Evolutionary conservation across 2,797 vertebrate species (phyloP).

Genomic region (Dipus sagitta): DNA sequence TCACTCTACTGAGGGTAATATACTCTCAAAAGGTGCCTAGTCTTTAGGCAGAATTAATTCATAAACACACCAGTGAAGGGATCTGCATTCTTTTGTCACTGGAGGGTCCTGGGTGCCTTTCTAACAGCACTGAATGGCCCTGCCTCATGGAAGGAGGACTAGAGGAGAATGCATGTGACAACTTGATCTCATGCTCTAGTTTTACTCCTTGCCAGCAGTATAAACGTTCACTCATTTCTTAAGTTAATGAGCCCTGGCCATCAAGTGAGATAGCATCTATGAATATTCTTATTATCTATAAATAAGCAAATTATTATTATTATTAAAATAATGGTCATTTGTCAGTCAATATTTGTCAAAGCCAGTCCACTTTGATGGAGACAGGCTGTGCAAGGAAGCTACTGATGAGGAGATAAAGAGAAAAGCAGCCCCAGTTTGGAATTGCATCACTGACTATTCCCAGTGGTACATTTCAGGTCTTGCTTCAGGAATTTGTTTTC

Average conservation of each 20-base stretch:
- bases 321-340: slow-evolving; percentile 73
- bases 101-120: not conserved
- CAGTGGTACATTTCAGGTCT: slow-evolving; percentile 81
- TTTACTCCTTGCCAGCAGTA: not conserved
- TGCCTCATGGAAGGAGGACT: not conserved
- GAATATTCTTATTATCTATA: slow-evolving; percentile 58
- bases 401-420: not conserved
- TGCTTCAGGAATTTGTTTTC: slow-evolving; percentile 84
- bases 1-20: not conserved
- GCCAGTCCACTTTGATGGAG: slow-evolving; percentile 26
- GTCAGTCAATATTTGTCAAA: slow-evolving; percentile 73
- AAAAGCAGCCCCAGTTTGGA: slow-evolving; percentile 2
- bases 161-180: not conserved
- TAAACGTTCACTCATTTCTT: slow-evolving; percentile 40
- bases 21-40: not conserved
- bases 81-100: not conserved
- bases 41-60: not conserved
- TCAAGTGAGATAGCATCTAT: slow-evolving; percentile 2
- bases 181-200: not conserved
- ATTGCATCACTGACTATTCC: slow-evolving; percentile 69
- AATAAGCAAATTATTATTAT: slow-evolving; percentile 57
- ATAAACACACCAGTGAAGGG: not conserved
- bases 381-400: slow-evolving; percentile 63
- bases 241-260: slow-evolving; percentile 32
- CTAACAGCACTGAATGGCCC: not conserved